Evolutionary conservation across 2,888 invertebrate species (phyloP), one percentile per base, ranked within the genome.

Genomic region (Macrosiphum euphorbiae): DNA sequence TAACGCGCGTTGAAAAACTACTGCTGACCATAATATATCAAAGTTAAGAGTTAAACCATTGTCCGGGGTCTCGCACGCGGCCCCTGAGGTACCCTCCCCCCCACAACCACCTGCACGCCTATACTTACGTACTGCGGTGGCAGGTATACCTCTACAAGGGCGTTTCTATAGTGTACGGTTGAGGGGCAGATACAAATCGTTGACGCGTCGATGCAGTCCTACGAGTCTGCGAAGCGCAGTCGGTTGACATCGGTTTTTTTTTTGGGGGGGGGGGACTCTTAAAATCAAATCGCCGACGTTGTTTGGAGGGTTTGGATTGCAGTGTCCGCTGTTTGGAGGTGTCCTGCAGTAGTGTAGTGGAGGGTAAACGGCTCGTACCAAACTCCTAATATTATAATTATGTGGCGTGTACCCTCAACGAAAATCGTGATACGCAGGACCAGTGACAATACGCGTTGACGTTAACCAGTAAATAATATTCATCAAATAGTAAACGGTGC

Each of bases 21-120:
- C 47, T 47, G 47, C 20, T n/a, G 44, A 28, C 44, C 61, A 3
- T 47, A 47, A 47, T 89, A 47, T 61, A 47, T 89, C 58, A 89
- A 61, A 61, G 89, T 61, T 47, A n/a, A 26, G 13, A 58, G 88
- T 89, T 44, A 89, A 89, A 89, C 44, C 44, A 28, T 89, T 89
- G 55, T 41, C 86, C 50, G n/a, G 28, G 67, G 16, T n/a, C 13
- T 67, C n/a, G 16, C 67, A 67, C n/a, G 67, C n/a, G 67, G n/a
- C 28, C 13, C 28, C n/a, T 5, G 1, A n/a, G 67, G n/a, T 67
- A 67, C 20, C 55, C 20, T 5, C 0, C 55, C 16, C 24, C 50
- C 11, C 11, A 11, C 50, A 50, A 11, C 11, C 50, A 50, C 50
- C 50, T 1, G 50, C 50, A n/a, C 28, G n/a, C 61, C 61, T 28